Percentiles rank a stretch among this genome's conserved stretches.
Conservation (phyloP, 2,888 invertebrate genomes). For the Serripes groenlandicus region DNA sequence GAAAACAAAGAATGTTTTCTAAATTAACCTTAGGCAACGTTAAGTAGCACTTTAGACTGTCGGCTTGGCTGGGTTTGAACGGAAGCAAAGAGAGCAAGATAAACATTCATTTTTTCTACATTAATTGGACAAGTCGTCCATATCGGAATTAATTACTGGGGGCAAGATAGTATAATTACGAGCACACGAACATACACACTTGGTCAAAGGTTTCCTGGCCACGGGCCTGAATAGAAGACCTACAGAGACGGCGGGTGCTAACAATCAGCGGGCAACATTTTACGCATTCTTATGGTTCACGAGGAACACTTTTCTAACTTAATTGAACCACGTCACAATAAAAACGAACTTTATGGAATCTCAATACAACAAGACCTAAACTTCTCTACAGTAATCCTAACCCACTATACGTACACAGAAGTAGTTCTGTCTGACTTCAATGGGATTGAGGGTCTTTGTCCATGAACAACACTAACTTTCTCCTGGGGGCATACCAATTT, state of each 20-base stretch:
- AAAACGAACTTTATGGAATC: too few relatives aligned
- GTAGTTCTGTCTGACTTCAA: too few relatives aligned
- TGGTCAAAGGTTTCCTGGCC: conserved; percentile 56
- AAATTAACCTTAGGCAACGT: conserved; percentile 54
- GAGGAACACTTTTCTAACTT: neutral
- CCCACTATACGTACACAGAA: too few relatives aligned
- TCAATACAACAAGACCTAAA: too few relatives aligned
- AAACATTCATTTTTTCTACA: conserved; percentile 49
- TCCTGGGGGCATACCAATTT: too few relatives aligned
- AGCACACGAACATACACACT: conserved; percentile 48
- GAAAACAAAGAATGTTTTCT: conserved; percentile 59
- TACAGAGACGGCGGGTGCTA: conserved; percentile 2
- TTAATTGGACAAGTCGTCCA: conserved; percentile 55
- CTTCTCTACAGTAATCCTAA: too few relatives aligned
- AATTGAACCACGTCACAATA: too few relatives aligned
- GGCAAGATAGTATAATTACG: conserved; percentile 25
- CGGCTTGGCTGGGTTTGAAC: conserved; percentile 34
- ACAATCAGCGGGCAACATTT: neutral
- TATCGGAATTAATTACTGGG: conserved; percentile 55
- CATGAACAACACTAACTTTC: too few relatives aligned
- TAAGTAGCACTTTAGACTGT: conserved; percentile 48
- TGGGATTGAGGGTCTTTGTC: too few relatives aligned
- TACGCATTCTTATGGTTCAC: conserved; percentile 1
- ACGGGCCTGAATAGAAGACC: conserved; percentile 24
- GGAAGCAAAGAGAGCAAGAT: conserved; percentile 38